These are phyloP conservation scores for Drosophila meridionalis DNA, from an alignment of 2,888 invertebrate species.

Conservation along the genomic window DNA sequence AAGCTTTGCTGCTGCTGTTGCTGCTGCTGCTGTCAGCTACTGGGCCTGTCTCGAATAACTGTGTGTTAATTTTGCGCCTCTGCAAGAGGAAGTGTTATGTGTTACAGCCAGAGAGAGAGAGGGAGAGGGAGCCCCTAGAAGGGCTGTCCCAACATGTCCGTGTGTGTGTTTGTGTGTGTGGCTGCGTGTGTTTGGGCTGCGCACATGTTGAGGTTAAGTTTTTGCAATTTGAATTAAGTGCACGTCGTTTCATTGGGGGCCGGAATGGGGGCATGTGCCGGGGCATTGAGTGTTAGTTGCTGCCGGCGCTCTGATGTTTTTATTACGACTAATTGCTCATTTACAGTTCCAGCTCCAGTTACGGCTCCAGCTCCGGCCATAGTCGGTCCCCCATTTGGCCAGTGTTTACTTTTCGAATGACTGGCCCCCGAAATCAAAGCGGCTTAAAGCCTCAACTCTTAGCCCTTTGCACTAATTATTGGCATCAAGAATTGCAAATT, in stretches of 20 bases:
- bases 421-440: slow-evolving; percentile 37
- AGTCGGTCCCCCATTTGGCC: background rate
- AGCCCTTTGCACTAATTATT: slow-evolving; percentile 54
- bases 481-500: slow-evolving; percentile 44
- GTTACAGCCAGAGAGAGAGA: background rate
- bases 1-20: slow-evolving; percentile 23
- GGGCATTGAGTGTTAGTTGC: slow-evolving; percentile 49
- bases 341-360: slow-evolving; percentile 42
- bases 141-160: background rate
- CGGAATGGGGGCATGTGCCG: slow-evolving; percentile 3
- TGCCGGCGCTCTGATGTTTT: slow-evolving; percentile 62
- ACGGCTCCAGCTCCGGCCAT: slow-evolving; percentile 15
- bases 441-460: slow-evolving; percentile 28
- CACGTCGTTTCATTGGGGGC: slow-evolving; percentile 45
- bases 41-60: slow-evolving; percentile 42
- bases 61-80: slow-evolving; percentile 73
- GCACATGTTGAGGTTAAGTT: slow-evolving; percentile 71
- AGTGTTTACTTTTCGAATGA: slow-evolving; percentile 30
- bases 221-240: slow-evolving; percentile 78
- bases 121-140: background rate
- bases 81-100: slow-evolving; percentile 1
- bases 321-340: slow-evolving; percentile 78
- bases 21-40: slow-evolving; percentile 44
- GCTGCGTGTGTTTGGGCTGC: slow-evolving; percentile 25
- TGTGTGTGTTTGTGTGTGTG: slow-evolving; percentile 6